phyloP scores from a whole-genome alignment of 2,888 invertebrate genomes.

The Allophyes oxyacanthae region DNA sequence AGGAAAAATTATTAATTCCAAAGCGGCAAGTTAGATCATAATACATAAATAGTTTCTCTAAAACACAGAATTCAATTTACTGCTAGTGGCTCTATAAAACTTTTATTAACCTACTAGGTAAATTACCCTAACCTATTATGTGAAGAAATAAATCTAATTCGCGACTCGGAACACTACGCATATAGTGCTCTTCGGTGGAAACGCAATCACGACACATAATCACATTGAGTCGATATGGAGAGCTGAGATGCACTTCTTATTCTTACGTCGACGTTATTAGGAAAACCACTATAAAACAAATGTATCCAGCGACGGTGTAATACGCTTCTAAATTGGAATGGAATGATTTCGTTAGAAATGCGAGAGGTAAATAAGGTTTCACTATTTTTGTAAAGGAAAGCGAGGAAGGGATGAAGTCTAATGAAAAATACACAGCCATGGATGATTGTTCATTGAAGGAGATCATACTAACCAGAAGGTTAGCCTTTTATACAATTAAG shows the following conservation, averaged over 20 bases:
- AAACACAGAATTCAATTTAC: too few relatives aligned
- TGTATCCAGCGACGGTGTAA: slow-evolving; percentile 29
- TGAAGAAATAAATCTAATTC: slow-evolving; percentile 34
- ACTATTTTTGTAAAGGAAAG: slow-evolving; percentile 9
- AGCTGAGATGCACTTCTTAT: slow-evolving; percentile 55
- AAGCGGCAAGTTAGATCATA: too few relatives aligned
- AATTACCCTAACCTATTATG: too few relatives aligned
- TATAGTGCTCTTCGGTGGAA: slow-evolving; percentile 15
- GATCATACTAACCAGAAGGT: background rate
- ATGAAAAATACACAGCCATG: slow-evolving; percentile 10
- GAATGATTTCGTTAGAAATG: slow-evolving; percentile 41
- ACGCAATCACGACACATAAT: slow-evolving; percentile 53
- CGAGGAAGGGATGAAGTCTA: background rate
- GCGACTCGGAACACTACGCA: slow-evolving; percentile 16
- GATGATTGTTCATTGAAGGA: too few relatives aligned
- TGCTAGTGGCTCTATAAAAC: too few relatives aligned
- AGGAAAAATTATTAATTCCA: too few relatives aligned
- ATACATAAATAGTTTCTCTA: too few relatives aligned
- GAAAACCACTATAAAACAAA: slow-evolving; percentile 48
- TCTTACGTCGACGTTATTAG: slow-evolving; percentile 46
- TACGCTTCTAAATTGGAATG: slow-evolving; percentile 44
- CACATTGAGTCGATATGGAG: slow-evolving; percentile 52
- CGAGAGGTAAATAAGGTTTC: slow-evolving; percentile 35
- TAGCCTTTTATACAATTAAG: too few relatives aligned
- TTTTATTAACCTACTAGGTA: background rate